Evolutionary conservation across 2,113 vertebrate species (phyloP).

Genomic region (Hemibagrus wyckioides): DNA sequence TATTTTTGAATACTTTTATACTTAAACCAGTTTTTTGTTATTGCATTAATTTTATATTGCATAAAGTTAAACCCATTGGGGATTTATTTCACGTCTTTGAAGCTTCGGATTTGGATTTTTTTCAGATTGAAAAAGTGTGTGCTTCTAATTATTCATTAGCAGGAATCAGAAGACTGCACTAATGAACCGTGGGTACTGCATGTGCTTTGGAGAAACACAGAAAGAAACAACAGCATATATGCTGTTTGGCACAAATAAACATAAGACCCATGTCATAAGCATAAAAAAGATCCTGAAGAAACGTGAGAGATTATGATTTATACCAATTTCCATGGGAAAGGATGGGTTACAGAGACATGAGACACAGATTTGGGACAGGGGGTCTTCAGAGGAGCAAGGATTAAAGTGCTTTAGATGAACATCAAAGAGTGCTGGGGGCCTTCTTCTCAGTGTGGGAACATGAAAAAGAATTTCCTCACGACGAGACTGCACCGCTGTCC

Average conservation of each 20-base stretch:
- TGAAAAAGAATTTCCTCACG: constrained; percentile 59
- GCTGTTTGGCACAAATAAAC: neutral
- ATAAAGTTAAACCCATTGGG: constrained; percentile 14
- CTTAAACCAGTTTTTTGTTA: constrained; percentile 5
- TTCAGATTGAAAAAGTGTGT: constrained; percentile 2
- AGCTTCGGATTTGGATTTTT: constrained; percentile 6
- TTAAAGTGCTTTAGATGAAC: constrained; percentile 57
- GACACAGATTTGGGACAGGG: constrained; percentile 30
- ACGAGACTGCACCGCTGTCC: constrained; percentile 31
- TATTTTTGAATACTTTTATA: constrained; percentile 25
- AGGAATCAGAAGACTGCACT: constrained; percentile 13
- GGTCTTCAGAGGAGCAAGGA: constrained; percentile 52
- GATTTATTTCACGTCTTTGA: constrained; percentile 32
- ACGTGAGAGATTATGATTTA: constrained; percentile 34
- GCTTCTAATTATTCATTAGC: constrained; percentile 26
- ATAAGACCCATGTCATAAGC: neutral
- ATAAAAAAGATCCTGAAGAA: constrained; percentile 35
- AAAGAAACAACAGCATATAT: neutral
- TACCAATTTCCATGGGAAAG: constrained; percentile 46
- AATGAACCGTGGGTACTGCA: constrained; percentile 26
- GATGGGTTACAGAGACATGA: constrained; percentile 40
- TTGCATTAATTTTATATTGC: constrained; percentile 19
- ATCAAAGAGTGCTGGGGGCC: constrained; percentile 55
- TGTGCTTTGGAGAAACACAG: neutral
- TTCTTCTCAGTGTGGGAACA: constrained; percentile 53